Base-by-base conservation (phyloP, 2,888 invertebrate species). In the Troides oblongomaculatus region DNA sequence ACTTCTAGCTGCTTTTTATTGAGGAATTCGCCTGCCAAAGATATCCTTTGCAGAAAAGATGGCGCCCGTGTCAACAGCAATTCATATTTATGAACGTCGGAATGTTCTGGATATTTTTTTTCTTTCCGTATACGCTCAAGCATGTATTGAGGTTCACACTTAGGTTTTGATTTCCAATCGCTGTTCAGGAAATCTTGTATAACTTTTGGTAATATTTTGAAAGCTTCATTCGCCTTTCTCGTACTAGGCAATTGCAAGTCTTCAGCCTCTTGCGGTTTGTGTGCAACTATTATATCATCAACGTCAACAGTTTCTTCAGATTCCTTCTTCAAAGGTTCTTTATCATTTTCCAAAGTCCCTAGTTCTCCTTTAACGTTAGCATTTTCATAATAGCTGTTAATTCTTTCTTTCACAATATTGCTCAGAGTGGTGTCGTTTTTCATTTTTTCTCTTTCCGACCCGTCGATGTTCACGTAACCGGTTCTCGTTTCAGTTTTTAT, bases 61-160 rank as follows among this genome's bases (percentile, higher is more conserved):
- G 97, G 97, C 2, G 97, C 96, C 65, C 95, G 95, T 77, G 98
- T 98, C 62, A 95, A 94, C 69, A 98, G 89, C 18, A 96, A 81
- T 72, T 96, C 94, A 84, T 95, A 96, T 80, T 94, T 94, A 59
- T 91, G 83, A 18, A 89, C 88, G 82, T 94, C 94, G 0, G 94
- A 93, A 72, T 92, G 87, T 79, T 95, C 95, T 10, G 93, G 93
- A 69, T 95, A 94, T 46, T 72, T 80, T 68, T 94, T 94, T 74
- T 95, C 94, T 71, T 93, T 93, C 4, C 95, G 93, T 71, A 97
- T 95, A 77, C 94, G 94, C 77, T 96, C 95, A 46, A 96, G 82
- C 88, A 97, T 93, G 59, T 93, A 88, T 78, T 96, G 96, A 6
- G 96, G 95, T 81, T 97, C 95, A 80, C 96, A 96, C 76, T 93